Evolutionary conservation across 92 coral and sea anemone species (phyloP), one percentile per base, ranked within the genome.

Genomic region (Phenganax subtilis): DNA sequence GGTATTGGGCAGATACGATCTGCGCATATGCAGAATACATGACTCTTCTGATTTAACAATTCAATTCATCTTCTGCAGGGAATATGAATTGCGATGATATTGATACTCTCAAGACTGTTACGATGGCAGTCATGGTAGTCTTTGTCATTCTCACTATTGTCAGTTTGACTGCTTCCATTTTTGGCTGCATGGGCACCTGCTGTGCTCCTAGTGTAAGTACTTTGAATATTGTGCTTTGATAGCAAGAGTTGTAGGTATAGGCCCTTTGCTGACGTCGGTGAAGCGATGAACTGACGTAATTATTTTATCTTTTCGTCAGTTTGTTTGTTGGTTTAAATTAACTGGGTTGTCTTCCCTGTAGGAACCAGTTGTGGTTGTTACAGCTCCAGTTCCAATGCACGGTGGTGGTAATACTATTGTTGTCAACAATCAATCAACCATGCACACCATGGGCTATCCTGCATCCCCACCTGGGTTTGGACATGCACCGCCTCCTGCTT

Each of bases 401-500:
- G 2, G 1, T 1, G 27, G 71, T 9, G 10, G n/a, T 10, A 65
- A 28, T 10, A 44, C 31, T 10, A 44, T 65, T 17, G 71, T 65
- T 65, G 30, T 17, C 11, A 17, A 28, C 71, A 65, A 17, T 65
- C 71, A 65, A 65, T 65, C 71, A 10, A 65, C 9, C 15, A 17
- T 17, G n/a, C 15, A 11, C 10, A 37, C 47, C 47, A 37, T 37
- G 47, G 27, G 71, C 27, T 65, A 10, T 27, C n/a, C 71, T 17
- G 71, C 71, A 11, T 44, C 71, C 10, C 71, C 71, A 65, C 71
- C 71, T 17, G 31, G 71, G 30, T 65, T 17, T 44, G 27, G 30
- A 10, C 71, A 65, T 4, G 30, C 25, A 6, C 31, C 10, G 47
- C 47, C 47, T 37, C 47, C 47, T 37, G 47, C 47, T 37, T 37